Base-by-base conservation (phyloP, 2,113 vertebrate genomes). In the Ceyx margarethae region DNA sequence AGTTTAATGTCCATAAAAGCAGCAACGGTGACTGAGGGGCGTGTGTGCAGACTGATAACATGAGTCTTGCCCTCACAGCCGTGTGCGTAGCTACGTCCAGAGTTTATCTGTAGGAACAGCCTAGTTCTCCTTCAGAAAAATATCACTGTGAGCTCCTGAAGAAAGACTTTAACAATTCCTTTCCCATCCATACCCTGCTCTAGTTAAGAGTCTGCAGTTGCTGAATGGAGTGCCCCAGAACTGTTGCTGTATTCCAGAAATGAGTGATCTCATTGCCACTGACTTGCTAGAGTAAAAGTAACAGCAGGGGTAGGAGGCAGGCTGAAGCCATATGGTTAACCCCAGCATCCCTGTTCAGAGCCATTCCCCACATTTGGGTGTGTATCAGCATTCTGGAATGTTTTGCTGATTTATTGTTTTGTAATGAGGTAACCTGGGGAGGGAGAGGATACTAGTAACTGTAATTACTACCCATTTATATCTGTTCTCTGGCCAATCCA, bases 261-360 rank as follows among this genome's bases (percentile, higher is more conserved):
- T 74, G 73, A 82, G 82, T 74, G 91, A 95, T 91, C 91, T 91
- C 92, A 66, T 67, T 86, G 85, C 89, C 35, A 10, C 76, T 2
- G 84, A 90, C 94, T 93, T 95, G 85, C 81, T 85, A 16, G 85
- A 90, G 66, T 74, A 80, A 87, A 90, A 87, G 72, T 76, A 92
- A 67, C 68, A 40, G 75, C 5, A 37, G 95, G 89, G 94, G 65
- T 57, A 65, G 85, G 81, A 61, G 85, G 81, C 4, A 84, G 88
- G 90, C 95, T 91, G 92, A 92, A 81, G 66, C 94, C 92, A 89
- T 74, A 62, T 90, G 94, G 82, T 93, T 96, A 95, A 96, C 94
- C 92, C 91, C 74, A 90, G 7, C 42, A 2, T 58, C 81, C 83
- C 94, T 93, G 82, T 37, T 79, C 76, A 56, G 72, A 82, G 48